Evolutionary conservation across 2,113 vertebrate species (phyloP), one percentile per base, ranked within the genome.

Genomic region (Salvelinus sp.): DNA sequence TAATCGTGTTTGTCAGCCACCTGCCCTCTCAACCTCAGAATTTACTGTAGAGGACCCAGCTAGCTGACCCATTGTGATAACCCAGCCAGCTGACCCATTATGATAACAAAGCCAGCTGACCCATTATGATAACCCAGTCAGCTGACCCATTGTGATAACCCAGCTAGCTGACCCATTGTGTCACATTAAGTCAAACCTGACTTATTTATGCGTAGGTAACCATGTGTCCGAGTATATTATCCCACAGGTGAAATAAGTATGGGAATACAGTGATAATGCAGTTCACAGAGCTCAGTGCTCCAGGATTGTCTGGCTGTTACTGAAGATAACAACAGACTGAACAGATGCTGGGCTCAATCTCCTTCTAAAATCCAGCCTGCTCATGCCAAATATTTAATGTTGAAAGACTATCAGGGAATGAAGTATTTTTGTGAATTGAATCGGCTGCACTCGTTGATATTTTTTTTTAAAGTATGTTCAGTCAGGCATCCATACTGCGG

Each of bases 301-400:
- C 58, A 60, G 18, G 58, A 60, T 20, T 2, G n/a, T 57, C 20
- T 30, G 47, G 30, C 67, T 38, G 12, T n/a, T 75, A 74, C 74
- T 20, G 13, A 47, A 67, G 33, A 77, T 72, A 83, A 38, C 70
- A 79, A 83, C 79, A 66, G 66, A 75, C 18, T n/a, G 12, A 60
- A 60, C 58, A 60, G 5, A n/a, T 4, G 72, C 47, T 72, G 71
- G 76, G 79, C 60, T 72, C 47, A 76, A 83, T 82, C 66, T 70
- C 75, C 77, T 72, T 78, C 83, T 86, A 79, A 73, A 74, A 54
- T 54, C 73, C 76, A 58, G 67, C 47, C 28, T 47, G 73, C 14
- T 12, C 57, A 47, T 30, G 67, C 62, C 81, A 75, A 83, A 84
- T 89, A 72, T 87, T 84, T 73, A 70, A 88, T 75, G 63, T 2